Evolutionary conservation across 2,113 vertebrate species (phyloP).

Genomic region (Mirza zaza): DNA sequence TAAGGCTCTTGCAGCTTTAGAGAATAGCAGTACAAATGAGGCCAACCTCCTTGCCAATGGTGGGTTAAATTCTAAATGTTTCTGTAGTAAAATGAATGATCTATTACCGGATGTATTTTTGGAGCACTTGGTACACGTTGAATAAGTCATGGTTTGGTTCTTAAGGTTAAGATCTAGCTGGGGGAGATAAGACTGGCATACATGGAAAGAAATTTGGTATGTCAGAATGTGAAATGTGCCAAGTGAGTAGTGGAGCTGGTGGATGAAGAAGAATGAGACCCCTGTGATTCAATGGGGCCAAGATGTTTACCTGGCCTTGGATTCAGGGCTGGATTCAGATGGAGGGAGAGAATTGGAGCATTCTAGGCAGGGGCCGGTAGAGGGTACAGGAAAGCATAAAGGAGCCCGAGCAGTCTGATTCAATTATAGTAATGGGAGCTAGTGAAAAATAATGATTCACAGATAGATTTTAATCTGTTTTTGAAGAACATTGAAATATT

Average conservation of each 20-base stretch:
- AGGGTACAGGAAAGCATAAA: background rate
- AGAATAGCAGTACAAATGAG: background rate
- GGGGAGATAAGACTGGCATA: background rate
- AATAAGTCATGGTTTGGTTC: background rate
- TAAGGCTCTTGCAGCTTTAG: background rate
- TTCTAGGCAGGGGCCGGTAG: background rate
- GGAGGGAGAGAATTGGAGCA: background rate
- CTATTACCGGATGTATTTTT: background rate
- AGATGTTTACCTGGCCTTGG: background rate
- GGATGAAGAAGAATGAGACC: background rate
- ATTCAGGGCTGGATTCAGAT: background rate
- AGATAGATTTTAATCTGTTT: background rate
- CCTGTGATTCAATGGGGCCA: background rate
- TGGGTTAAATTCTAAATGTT: background rate
- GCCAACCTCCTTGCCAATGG: background rate
- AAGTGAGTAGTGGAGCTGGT: background rate
- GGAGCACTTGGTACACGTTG: background rate
- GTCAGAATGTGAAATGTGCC: background rate
- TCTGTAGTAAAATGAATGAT: background rate
- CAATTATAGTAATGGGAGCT: background rate
- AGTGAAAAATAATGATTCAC: background rate
- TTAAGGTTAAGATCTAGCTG: background rate
- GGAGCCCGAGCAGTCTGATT: background rate
- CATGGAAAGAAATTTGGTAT: background rate
- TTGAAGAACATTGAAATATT: background rate